Conservation (phyloP, 1,140 invertebrate species). For the Panagrolaimus sp. region DNA sequence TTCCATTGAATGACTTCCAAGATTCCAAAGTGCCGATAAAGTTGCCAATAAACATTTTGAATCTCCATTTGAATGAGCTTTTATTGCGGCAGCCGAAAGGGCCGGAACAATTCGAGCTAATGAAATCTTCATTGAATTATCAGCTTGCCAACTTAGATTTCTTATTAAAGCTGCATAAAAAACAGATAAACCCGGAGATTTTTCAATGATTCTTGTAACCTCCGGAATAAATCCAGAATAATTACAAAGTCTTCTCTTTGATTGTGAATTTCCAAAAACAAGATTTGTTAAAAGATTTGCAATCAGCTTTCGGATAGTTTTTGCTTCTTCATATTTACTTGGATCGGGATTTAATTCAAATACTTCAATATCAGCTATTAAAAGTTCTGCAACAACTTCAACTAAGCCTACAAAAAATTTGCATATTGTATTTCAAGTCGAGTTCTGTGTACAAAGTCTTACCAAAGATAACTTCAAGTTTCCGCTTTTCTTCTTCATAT, state of each 20-base stretch:
- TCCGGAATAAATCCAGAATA: conserved; percentile 26
- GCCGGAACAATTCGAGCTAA: conserved; percentile 28
- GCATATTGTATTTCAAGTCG: neutral
- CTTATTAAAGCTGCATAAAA: conserved; percentile 32
- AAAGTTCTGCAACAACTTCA: conserved; percentile 25
- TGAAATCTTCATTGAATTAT: conserved; percentile 21
- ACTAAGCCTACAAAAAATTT: conserved; percentile 27
- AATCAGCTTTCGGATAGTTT: conserved; percentile 25
- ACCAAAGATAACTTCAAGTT: conserved; percentile 11
- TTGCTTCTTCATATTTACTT: neutral
- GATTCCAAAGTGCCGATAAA: conserved; percentile 44
- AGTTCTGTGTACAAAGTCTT: neutral
- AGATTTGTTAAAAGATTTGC: conserved; percentile 35
- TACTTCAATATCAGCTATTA: conserved; percentile 24
- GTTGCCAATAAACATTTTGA: conserved; percentile 34
- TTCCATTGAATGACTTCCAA: conserved; percentile 35
- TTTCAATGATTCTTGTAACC: conserved; percentile 31
- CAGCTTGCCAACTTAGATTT: conserved; percentile 43
- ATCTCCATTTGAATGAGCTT: conserved; percentile 23
- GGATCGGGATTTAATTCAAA: conserved; percentile 26
- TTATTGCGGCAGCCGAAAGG: conserved; percentile 23
- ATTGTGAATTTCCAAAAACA: conserved; percentile 25
- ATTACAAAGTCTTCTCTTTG: conserved; percentile 29
- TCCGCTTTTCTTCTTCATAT: conserved; percentile 10
- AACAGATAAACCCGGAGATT: conserved; percentile 25